phyloP scores from a whole-genome alignment of 2,888 invertebrate genomes.

The Operophtera brumata region DNA sequence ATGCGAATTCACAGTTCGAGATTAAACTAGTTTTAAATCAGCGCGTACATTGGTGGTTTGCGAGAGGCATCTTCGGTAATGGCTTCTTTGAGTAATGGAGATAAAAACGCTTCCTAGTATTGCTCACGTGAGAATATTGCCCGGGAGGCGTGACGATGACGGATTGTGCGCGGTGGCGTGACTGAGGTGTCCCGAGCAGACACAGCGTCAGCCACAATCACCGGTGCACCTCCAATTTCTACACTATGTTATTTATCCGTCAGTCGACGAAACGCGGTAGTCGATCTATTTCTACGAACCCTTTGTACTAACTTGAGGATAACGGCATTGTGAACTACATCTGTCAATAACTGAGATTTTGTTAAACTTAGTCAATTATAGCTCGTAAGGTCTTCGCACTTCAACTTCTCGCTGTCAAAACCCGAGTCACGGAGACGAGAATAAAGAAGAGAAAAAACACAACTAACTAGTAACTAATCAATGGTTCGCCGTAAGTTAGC shows the following conservation, averaged over 20 bases:
- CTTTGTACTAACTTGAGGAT: slow-evolving; percentile 34
- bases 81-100: slow-evolving; percentile 61
- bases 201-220: slow-evolving; percentile 19
- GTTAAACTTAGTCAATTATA: slow-evolving; percentile 19
- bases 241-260: slow-evolving; percentile 50
- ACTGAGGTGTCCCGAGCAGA: slow-evolving; percentile 28
- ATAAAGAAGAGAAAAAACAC: background rate
- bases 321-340: slow-evolving; percentile 33
- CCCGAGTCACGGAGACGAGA: slow-evolving; percentile 1
- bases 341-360: slow-evolving; percentile 27
- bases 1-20: slow-evolving; percentile 67
- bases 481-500: too few species aligned
- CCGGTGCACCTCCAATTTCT: slow-evolving; percentile 35
- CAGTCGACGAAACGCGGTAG: slow-evolving; percentile 41
- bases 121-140: slow-evolving; percentile 63
- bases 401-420: background rate
- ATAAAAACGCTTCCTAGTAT: slow-evolving; percentile 66
- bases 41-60: slow-evolving; percentile 49
- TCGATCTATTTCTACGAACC: slow-evolving; percentile 43
- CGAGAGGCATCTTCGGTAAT: slow-evolving; percentile 55
- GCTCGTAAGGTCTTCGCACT: slow-evolving; percentile 1
- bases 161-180: slow-evolving; percentile 48
- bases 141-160: slow-evolving; percentile 60
- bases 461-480: too few species aligned
- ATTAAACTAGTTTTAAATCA: slow-evolving; percentile 54